phyloP scores from a whole-genome alignment of 2,797 vertebrate genomes.

The Pteronotus mesoamericanus region DNA sequence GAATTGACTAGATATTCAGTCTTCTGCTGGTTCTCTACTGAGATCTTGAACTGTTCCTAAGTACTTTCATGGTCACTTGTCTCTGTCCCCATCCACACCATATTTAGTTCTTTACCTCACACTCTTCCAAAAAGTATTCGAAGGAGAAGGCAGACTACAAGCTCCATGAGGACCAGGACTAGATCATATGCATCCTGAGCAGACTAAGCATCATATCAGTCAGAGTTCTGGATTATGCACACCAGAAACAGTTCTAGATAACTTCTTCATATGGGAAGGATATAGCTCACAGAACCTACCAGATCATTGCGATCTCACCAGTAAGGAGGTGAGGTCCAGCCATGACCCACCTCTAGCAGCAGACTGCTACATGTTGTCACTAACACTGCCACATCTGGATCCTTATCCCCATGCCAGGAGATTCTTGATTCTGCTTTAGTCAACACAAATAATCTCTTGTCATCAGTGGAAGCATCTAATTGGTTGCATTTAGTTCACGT shows the following conservation, averaged over 20 bases:
- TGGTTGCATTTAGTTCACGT: background rate
- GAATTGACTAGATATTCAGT: background rate
- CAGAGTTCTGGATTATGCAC: background rate
- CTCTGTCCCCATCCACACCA: background rate
- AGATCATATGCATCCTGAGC: background rate
- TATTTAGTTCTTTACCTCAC: slow-evolving; percentile 20
- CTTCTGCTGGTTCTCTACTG: background rate
- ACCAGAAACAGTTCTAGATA: background rate
- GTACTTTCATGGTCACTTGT: background rate
- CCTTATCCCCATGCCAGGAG: background rate
- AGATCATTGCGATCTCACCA: slow-evolving; percentile 2
- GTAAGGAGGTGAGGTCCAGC: slow-evolving; percentile 7
- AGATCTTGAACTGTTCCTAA: slow-evolving; percentile 13
- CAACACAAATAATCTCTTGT: slow-evolving; percentile 5
- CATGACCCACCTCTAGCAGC: background rate
- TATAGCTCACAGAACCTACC: background rate
- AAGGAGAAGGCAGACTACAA: background rate
- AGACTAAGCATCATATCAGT: background rate
- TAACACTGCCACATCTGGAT: slow-evolving; percentile 12
- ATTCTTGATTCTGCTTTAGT: background rate
- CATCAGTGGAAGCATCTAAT: background rate
- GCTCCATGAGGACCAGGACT: background rate
- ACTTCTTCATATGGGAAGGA: background rate
- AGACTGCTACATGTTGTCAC: background rate
- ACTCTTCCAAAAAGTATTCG: slow-evolving; percentile 1